Conservation (phyloP, 2,888 invertebrate genomes). For the Yponomeuta evonymella region DNA sequence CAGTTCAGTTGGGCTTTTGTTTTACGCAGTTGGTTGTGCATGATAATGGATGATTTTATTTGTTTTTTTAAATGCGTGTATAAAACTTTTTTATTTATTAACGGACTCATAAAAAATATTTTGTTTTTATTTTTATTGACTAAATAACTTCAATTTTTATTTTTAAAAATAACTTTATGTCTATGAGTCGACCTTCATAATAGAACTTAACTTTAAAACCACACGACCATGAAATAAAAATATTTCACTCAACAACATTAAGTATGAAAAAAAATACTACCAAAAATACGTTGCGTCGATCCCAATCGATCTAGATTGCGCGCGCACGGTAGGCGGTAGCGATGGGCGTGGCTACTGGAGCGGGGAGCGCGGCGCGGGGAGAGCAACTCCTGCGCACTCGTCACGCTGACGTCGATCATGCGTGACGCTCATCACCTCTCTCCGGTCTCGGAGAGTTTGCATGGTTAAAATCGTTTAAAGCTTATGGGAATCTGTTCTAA, state of each 20-base stretch:
- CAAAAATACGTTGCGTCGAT: conserved; percentile 35
- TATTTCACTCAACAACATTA: background rate
- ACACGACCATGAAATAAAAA: no score
- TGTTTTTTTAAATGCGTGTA: no score
- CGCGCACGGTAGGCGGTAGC: conserved; percentile 54
- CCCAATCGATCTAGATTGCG: conserved; percentile 63
- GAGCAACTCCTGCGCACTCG: conserved; percentile 7
- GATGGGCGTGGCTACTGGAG: conserved; percentile 38
- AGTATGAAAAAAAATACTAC: background rate
- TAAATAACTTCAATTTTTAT: no score
- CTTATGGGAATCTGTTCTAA: no score
- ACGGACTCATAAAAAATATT: no score
- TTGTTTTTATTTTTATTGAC: no score
- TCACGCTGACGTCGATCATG: conserved; percentile 7
- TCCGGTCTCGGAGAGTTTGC: background rate
- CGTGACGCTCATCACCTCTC: background rate
- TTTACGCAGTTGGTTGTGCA: background rate
- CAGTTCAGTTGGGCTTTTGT: background rate
- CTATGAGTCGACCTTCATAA: no score
- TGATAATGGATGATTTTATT: background rate
- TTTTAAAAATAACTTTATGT: no score
- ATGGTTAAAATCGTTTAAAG: background rate
- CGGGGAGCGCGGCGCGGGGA: conserved; percentile 28
- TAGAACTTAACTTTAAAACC: no score
- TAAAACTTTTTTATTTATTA: no score